Base-by-base conservation (phyloP, 1,140 invertebrate genomes). In the Mactra quadrangularis region DNA sequence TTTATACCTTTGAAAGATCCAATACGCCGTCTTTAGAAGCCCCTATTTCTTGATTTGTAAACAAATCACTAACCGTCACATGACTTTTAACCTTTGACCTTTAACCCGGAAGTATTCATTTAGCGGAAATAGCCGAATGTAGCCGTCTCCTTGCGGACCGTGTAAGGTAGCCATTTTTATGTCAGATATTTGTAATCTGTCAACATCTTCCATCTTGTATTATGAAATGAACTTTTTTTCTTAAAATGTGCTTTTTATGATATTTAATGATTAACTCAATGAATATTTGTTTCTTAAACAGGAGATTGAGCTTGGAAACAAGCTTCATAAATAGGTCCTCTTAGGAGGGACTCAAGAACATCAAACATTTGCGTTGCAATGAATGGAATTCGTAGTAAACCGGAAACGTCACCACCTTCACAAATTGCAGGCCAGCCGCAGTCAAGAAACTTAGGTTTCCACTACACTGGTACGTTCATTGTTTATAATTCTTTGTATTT, bases 251-350 rank as follows among this genome's bases (percentile, higher is more conserved):
- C 22, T 66, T 45, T 47, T 59, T 60, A 27, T 33, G 72, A 68
- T 62, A 33, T 53, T 68, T 71, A 53, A n/a, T 29, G 38, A 55
- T 68, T 35, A 29, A 31, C 75, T 78, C 45, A 62, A 52, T 41
- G 38, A 74, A 84, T 86, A 79, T 83, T 89, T 84, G 82, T 81
- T 82, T 78, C 66, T 74, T 72, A 68, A 66, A 72, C 77, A 90
- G 89, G 89, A 89, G 89, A 89, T 78, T 86, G 86, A 89, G 89
- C 88, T 90, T 89, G 88, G 86, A 87, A 90, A 90, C 88, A 88
- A 89, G 88, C 88, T 76, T 86, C 84, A 55, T 74, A 86, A 86
- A 19, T 57, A 53, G 81, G 88, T 89, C 87, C 89, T 89, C 85
- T 74, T 72, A 74, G 77, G 86, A 86, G 87, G 86, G 87, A 86